Evolutionary conservation across 2,113 vertebrate species (phyloP).

Genomic region (Paramormyrops kingsleyae): DNA sequence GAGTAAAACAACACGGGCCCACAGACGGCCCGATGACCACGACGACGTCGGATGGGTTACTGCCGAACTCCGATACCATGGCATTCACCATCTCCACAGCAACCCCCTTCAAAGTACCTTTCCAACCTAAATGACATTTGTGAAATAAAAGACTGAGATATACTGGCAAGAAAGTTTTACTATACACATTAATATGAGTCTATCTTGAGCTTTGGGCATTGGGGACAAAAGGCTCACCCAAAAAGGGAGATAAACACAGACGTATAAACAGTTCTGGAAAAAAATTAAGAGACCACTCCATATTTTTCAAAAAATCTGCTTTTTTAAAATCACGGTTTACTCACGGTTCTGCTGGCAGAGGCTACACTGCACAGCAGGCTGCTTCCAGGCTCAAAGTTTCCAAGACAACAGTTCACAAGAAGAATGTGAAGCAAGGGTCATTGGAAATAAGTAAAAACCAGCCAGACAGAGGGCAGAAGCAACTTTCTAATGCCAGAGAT

Average conservation of each 20-base stretch:
- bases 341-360: too few species aligned
- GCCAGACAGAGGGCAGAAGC: too few species aligned
- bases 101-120: conserved; percentile 77
- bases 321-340: too few species aligned
- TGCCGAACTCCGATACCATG: conserved; percentile 74
- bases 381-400: too few species aligned
- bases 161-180: not conserved
- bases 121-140: conserved; percentile 70
- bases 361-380: too few species aligned
- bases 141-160: conserved; percentile 10
- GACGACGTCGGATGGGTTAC: conserved; percentile 61
- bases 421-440: too few species aligned
- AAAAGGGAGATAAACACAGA: not conserved
- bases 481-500: too few species aligned
- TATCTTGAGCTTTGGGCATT: not conserved
- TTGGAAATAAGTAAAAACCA: too few species aligned
- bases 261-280: not conserved
- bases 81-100: conserved; percentile 78
- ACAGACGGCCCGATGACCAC: conserved; percentile 81
- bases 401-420: too few species aligned
- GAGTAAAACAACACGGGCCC: conserved; percentile 80
- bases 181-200: not conserved
- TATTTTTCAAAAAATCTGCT: too few species aligned
- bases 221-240: not conserved
- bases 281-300: too few species aligned